Evolutionary conservation across 2,113 vertebrate genomes (phyloP).

Genomic region (Bufo gargarizans): DNA sequence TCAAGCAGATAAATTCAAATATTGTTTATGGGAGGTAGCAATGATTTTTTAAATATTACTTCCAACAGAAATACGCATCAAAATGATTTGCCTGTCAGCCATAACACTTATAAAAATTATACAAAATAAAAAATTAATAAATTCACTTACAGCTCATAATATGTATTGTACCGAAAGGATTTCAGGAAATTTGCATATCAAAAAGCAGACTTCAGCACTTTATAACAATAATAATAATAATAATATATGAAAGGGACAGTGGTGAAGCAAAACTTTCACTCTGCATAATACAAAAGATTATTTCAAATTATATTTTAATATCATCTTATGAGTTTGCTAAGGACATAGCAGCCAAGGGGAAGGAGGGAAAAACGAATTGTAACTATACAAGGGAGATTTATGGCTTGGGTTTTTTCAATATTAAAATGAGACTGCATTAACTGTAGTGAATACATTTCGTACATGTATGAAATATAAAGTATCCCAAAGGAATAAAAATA

Average conservation of each 20-base stretch:
- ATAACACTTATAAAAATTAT: not conserved
- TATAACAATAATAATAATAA: conserved; percentile 27
- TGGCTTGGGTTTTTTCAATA: conserved; percentile 21
- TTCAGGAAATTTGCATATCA: accelerated
- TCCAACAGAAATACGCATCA: not conserved
- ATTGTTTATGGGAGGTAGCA: not conserved
- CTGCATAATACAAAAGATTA: not conserved
- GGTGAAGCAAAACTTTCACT: not conserved
- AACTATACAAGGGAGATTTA: conserved; percentile 46
- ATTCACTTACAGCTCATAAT: accelerated
- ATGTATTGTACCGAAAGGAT: not conserved
- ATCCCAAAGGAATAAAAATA: not conserved
- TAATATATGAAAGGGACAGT: not conserved
- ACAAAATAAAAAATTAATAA: not conserved
- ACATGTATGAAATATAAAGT: not conserved
- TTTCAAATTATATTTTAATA: not conserved
- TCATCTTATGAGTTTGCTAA: conserved; percentile 22
- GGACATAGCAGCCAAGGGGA: not conserved
- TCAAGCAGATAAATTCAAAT: not conserved
- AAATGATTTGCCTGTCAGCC: not conserved
- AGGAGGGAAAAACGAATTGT: not conserved
- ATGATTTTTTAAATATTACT: not conserved
- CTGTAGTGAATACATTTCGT: conserved; percentile 2
- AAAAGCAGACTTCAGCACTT: not conserved
- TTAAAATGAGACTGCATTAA: conserved; percentile 34